Percentiles rank a stretch among this genome's conserved stretches.
Evolutionary conservation across 92 coral and sea anemone genomes (phyloP).

Genomic region (Porites cylindrica): DNA sequence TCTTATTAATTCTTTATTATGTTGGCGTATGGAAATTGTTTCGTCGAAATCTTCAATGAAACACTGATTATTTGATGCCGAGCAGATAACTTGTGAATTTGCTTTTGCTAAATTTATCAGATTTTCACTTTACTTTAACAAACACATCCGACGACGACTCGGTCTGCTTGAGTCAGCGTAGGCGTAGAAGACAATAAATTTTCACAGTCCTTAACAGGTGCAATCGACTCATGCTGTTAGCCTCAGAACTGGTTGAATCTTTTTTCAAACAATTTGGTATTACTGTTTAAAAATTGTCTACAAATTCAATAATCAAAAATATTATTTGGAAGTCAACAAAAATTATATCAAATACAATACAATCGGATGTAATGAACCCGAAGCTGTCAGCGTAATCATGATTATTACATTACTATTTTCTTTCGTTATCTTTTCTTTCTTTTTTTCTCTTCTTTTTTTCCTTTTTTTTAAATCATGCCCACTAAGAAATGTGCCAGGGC

Average conservation of each 20-base stretch:
- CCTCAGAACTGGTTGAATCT: not conserved
- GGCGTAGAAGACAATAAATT: conserved; percentile 9
- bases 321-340: not conserved
- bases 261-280: not conserved
- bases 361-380: no score
- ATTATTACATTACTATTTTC: no score
- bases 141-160: not conserved
- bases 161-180: not conserved
- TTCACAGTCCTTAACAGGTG: not conserved
- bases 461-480: no score
- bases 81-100: conserved; percentile 2
- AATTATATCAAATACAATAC: no score
- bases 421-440: no score
- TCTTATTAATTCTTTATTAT: conserved; percentile 35
- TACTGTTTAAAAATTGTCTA: no score
- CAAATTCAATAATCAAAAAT: not conserved
- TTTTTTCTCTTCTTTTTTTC: no score
- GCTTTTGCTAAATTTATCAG: not conserved
- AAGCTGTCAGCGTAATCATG: no score
- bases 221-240: conserved; percentile 5
- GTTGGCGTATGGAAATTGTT: conserved; percentile 23
- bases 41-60: conserved; percentile 19
- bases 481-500: no score
- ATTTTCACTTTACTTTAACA: not conserved
- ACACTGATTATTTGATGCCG: conserved; percentile 7